Base-by-base conservation (phyloP, 1,140 invertebrate species). In the Halyomorpha halys region DNA sequence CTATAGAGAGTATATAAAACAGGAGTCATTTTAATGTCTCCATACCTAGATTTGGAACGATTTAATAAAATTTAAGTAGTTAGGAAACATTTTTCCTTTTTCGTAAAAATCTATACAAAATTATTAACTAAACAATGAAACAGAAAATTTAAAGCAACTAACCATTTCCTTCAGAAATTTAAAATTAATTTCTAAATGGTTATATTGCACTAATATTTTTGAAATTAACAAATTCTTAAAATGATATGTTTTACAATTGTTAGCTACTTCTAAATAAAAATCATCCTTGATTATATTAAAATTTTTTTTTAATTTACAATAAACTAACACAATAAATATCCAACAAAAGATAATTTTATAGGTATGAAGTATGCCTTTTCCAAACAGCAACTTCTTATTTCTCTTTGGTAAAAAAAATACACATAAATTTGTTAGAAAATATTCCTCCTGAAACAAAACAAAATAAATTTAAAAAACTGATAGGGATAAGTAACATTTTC, bases 1-100 rank as follows among this genome's bases (percentile, higher is more conserved):
- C 81, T 82, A 73, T 82, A 82, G 19, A 74, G 69, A 63, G 71
- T 70, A 62, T 73, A 73, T 18, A 70, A 68, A 61, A 72, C 63
- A 39, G 71, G 68, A 44, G 67, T 68, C 71, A 72, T 71, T 63
- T 63, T 66, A 63, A 64, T 47, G 23, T 60, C 47, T 56, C 54
- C 51, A 64, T 59, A 56, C 19, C 59, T 60, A 56, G 23, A 56
- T 56, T 56, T 23, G 53, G 9, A 23, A 56, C 53, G 27, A 23
- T 25, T 56, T 56, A 16, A 23, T 25, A 23, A 25, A 56, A 56
- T 49, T 19, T 21, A 49, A 11, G 21, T 19, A 11, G 1, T 49
- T 21, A n/a, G 47, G n/a, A 49, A 18, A 49, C 21, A 49, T 49
- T 11, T 39, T 39, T 39, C 11, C 13, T 39, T 39, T 39, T 13